A percentile compares a stretch with the other conserved stretches of the same genome.
phyloP scores from a whole-genome alignment of 2,797 vertebrate genomes.

The Helarctos malayanus region DNA sequence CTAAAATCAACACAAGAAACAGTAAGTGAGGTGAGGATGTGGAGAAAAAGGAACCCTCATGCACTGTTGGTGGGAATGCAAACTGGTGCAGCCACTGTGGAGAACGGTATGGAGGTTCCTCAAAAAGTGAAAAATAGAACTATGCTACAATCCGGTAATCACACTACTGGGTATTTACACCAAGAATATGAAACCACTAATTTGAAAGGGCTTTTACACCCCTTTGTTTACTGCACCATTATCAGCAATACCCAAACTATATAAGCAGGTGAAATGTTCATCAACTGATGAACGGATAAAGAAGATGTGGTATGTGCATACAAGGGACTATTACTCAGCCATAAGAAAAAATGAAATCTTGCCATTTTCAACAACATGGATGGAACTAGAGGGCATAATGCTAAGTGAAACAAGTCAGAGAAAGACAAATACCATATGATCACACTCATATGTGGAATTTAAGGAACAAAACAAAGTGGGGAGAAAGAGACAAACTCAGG shows the following conservation, averaged over 20 bases:
- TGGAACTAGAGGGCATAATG: not conserved
- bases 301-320: not conserved
- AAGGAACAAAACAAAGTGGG: not conserved
- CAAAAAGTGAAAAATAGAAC: not conserved
- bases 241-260: not conserved
- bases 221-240: not conserved
- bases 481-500: not conserved
- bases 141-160: not conserved
- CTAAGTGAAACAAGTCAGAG: not conserved
- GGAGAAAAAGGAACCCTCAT: not conserved
- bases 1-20: not conserved
- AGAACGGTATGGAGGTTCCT: not conserved
- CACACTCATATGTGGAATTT: not conserved
- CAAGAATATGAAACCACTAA: not conserved
- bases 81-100: not conserved
- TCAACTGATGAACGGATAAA: not conserved
- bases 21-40: not conserved
- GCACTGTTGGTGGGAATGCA: not conserved
- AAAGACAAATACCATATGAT: not conserved
- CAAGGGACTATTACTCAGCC: too few species aligned
- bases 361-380: not conserved
- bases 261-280: too few species aligned
- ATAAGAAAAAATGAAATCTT: not conserved
- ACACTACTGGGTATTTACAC: not conserved
- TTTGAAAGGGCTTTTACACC: not conserved